Evolutionary conservation across 23 tunicate genomes (phyloP), one percentile per base, ranked within the genome.

Genomic region (Botrylloides violaceus): DNA sequence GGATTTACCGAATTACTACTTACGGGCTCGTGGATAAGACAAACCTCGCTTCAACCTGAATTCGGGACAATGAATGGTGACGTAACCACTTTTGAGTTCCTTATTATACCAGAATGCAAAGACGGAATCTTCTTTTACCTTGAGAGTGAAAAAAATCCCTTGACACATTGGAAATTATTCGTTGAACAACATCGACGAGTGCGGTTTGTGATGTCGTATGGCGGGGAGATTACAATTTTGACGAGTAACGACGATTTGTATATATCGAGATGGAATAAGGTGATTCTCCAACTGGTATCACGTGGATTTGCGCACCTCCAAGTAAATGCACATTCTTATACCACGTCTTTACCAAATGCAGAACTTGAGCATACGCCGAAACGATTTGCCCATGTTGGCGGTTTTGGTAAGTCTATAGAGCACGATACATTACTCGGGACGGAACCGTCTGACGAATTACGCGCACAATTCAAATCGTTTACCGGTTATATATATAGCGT

Each of bases 91-190:
- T 63, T 29, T 31, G 70, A 63, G 33, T 6, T 63, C 35, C 34
- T 63, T 4, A 26, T 63, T 27, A 63, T 15, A 34, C 70, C 70
- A 4, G 70, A 63, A 63, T 63, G 70, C 70, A 34, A 63, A 4
- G 70, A 63, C 4, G 35, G 70, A 4, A 4, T 63, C 3, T 12
- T 63, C 35, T 33, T 63, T 12, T 63, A 27, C 33, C 19, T 63
- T 23, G 35, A 63, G 29, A 33, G 70, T 28, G 4, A 31, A 4
- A 31, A 63, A 15, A 63, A 63, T 63, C 70, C 35, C 3, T 31
- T 63, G 4, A 63, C 70, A 6, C 70, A 63, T 31, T 63, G 70
- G 70, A 63, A 63, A 63, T 9, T 63, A 34, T 63, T 33, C 34
- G 35, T 63, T 15, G 6, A 27, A 29, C 35, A 63, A 3, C 23